Conservation (phyloP, 2,113 vertebrate species). For the Rhinichthys klamathensis region DNA sequence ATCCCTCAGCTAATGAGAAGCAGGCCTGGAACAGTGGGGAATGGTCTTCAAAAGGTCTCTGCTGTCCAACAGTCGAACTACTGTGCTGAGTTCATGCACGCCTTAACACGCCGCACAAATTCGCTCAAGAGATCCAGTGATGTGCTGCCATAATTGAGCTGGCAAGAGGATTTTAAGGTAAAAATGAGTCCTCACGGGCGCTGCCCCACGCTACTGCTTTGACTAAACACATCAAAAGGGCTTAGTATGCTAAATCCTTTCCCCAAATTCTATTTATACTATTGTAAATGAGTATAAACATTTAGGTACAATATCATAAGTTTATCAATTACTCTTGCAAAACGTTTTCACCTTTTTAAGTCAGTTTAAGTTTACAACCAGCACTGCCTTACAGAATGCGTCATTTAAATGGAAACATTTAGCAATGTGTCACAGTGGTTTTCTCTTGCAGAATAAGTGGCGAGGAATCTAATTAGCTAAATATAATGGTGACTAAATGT, state of each 20-base stretch:
- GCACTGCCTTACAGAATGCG: not conserved
- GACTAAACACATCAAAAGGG: not conserved
- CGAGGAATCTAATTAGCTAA: not conserved
- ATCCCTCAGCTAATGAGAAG: constrained; percentile 47
- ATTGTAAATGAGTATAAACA: not conserved
- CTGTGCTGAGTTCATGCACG: constrained; percentile 43
- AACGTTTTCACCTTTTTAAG: not conserved
- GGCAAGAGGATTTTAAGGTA: constrained; percentile 9
- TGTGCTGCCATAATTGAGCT: not conserved
- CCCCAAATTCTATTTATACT: not conserved
- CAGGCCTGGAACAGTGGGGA: constrained; percentile 52
- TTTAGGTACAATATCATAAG: not conserved
- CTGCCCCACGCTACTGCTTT: not conserved
- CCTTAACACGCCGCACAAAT: constrained; percentile 31
- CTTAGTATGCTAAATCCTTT: not conserved
- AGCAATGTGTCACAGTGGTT: not conserved
- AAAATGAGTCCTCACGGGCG: no score
- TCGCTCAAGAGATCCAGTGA: constrained; percentile 3
- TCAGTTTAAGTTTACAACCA: not conserved
- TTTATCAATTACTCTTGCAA: not conserved
- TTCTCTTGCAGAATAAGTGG: not conserved
- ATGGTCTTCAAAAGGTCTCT: constrained; percentile 36
- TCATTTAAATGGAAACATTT: not conserved
- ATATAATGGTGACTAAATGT: not conserved
- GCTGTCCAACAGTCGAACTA: constrained; percentile 59